Conservation (phyloP, 2,797 vertebrate species). For the Cuculus canorus region DNA sequence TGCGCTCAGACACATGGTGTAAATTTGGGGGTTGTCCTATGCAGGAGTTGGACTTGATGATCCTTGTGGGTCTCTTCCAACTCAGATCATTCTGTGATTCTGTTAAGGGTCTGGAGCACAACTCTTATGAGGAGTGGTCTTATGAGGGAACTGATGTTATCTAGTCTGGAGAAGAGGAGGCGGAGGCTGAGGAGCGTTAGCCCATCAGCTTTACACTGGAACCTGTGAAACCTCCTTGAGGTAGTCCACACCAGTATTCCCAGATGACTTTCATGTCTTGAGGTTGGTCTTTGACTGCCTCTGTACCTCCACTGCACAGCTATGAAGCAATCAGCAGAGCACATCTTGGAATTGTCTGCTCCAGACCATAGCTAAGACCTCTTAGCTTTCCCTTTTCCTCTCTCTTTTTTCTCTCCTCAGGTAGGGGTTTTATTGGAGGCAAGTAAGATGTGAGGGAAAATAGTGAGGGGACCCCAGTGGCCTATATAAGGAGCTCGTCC, state of each 20-base stretch:
- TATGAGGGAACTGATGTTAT: too few species aligned
- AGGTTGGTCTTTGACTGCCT: neutral
- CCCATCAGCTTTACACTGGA: neutral
- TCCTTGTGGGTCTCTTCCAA: too few species aligned
- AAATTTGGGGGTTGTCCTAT: too few species aligned
- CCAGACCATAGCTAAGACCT: neutral
- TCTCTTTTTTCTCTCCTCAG: neutral
- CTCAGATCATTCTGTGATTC: too few species aligned
- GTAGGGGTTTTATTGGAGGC: neutral
- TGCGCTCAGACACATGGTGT: too few species aligned
- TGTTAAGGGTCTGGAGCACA: too few species aligned
- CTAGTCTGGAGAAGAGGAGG: too few species aligned
- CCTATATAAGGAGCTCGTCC: constrained; percentile 27
- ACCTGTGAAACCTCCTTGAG: neutral
- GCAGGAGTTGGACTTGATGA: too few species aligned
- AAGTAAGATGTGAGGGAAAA: neutral
- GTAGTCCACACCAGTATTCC: neutral
- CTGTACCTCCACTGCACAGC: neutral
- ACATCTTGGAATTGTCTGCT: neutral
- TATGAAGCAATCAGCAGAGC: neutral
- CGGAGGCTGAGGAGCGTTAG: neutral
- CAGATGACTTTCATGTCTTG: neutral
- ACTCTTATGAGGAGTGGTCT: too few species aligned
- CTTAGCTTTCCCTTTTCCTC: neutral
- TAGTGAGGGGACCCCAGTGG: neutral